Conservation (phyloP, 2,888 invertebrate species). For the Mythimna impura region DNA sequence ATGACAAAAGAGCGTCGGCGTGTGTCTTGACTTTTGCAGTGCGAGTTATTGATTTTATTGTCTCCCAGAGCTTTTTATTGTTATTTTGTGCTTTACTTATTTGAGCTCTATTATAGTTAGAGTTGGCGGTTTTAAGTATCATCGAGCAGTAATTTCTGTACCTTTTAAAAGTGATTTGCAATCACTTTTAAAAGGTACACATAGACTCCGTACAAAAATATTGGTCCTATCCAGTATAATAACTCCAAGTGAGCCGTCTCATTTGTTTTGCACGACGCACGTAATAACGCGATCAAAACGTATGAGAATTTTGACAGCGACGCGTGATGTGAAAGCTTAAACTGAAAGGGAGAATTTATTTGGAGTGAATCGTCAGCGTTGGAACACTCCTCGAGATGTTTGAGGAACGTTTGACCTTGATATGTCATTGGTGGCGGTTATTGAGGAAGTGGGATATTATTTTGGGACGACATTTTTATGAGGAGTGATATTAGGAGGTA, state of each 20-base stretch:
- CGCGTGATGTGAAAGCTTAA: constrained; percentile 84
- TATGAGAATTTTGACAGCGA: constrained; percentile 87
- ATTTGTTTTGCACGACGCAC: constrained; percentile 86
- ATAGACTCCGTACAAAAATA: not conserved
- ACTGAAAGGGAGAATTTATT: constrained; percentile 72
- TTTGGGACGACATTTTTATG: constrained; percentile 23
- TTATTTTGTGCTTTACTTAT: no score
- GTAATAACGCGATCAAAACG: constrained; percentile 88
- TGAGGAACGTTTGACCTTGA: constrained; percentile 50
- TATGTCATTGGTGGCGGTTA: constrained; percentile 27
- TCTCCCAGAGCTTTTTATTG: no score
- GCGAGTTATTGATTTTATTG: no score
- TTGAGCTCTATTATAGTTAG: no score
- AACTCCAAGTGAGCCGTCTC: constrained; percentile 72
- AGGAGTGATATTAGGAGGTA: not conserved
- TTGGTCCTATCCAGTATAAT: constrained; percentile 39
- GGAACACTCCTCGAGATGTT: constrained; percentile 51
- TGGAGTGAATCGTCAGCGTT: constrained; percentile 63
- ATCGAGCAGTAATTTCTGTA: no score
- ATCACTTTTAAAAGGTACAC: no score
- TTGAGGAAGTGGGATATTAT: constrained; percentile 14
- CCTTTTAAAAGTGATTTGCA: no score
- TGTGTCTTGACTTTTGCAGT: no score
- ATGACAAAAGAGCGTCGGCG: no score
- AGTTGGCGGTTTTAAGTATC: no score